These are phyloP conservation scores for Ascaphus truei DNA, from an alignment of 2,113 vertebrate species.

Conservation along the genomic window DNA sequence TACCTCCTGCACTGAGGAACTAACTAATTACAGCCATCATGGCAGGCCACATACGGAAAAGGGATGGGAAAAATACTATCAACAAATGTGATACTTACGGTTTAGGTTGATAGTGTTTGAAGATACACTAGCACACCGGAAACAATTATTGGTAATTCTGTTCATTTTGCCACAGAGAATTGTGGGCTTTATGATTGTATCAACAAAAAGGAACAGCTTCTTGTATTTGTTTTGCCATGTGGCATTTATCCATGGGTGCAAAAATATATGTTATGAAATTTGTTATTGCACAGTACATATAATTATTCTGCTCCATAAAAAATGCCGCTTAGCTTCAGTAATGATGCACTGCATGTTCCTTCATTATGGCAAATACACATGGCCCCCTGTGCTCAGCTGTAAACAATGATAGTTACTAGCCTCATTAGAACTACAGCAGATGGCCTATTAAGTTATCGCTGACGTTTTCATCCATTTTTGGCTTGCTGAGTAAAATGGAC, in stretches of 20 bases:
- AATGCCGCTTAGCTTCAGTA: slow-evolving; percentile 52
- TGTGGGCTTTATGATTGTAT: no score
- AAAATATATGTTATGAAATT: slow-evolving; percentile 49
- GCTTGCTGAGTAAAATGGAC: slow-evolving; percentile 62
- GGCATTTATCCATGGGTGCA: slow-evolving; percentile 50
- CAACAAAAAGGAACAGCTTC: no score
- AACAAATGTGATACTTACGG: no score
- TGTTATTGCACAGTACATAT: slow-evolving; percentile 62
- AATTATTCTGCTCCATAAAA: slow-evolving; percentile 58
- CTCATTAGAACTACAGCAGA: slow-evolving; percentile 73
- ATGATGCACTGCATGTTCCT: slow-evolving; percentile 56
- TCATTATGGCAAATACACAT: slow-evolving; percentile 61
- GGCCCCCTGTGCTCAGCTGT: slow-evolving; percentile 64
- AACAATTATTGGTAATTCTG: no score
- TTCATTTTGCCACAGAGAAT: no score
- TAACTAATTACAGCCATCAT: no score
- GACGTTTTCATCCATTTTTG: slow-evolving; percentile 63
- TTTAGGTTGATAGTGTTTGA: no score
- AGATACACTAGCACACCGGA: no score
- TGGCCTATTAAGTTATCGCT: slow-evolving; percentile 66
- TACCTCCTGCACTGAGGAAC: no score
- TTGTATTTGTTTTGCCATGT: slow-evolving; percentile 47
- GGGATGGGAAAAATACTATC: no score
- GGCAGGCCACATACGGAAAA: no score
- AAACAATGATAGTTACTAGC: slow-evolving; percentile 68